Evolutionary conservation across 2,888 invertebrate species (phyloP), one percentile per base, ranked within the genome.

Genomic region (Drosophila demipolita): DNA sequence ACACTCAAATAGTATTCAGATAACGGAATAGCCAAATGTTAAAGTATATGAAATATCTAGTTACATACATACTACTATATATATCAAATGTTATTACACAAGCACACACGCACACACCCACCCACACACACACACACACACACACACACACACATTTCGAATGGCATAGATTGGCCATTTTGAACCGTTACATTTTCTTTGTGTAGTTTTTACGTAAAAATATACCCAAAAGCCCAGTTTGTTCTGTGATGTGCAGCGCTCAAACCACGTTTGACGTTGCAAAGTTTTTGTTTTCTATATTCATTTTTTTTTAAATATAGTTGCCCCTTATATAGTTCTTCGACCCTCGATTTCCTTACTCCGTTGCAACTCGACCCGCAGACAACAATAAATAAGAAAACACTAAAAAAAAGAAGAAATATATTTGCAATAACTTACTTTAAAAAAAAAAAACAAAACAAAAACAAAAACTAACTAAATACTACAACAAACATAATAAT

Each of bases 191-290:
- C 49, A 61, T 48, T 59, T 58, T 53, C 38, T 63, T 70, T 76
- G 63, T 71, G 75, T 68, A 73, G 61, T 71, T 65, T 58, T 79
- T 52, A 84, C 52, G 67, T 65, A 65, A 79, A 49, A 49, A 55
- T 73, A 20, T 48, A 72, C 52, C 61, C 58, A 58, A 66, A 71
- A 77, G 65, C 80, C 89, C 91, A 90, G 88, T 91, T 91, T 89
- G 86, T 91, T 91, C 91, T 91, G 91, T 91, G 91, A 91, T 91
- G 87, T 84, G 83, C 85, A 65, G 66, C 75, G 83, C 54, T 67
- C 71, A 26, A 73, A 80, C 72, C 58, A 23, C 58, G 61, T 85
- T 79, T 64, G 62, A 63, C 75, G 78, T 74, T 87, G 88, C 88
- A 83, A 80, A 78, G 66, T 66, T 77, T 84, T 77, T 75, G 67